Percentiles rank a stretch among this genome's conserved stretches.
phyloP scores from a whole-genome alignment of 2,113 vertebrate genomes.

The Oxyruncus cristatus region DNA sequence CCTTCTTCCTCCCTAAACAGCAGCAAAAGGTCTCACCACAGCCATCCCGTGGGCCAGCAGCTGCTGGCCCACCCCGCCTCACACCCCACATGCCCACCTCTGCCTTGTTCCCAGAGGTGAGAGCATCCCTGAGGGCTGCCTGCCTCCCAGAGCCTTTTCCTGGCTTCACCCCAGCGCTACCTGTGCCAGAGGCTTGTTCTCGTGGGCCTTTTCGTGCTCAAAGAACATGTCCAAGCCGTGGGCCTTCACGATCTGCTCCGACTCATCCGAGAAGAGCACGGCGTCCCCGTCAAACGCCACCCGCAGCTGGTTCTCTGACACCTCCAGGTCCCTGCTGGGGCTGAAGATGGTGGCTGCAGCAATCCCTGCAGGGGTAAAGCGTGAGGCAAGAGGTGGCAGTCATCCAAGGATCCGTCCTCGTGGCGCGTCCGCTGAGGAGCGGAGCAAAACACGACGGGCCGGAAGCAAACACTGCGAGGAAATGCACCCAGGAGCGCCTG shows the following conservation, averaged over 20 bases:
- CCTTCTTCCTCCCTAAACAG: accelerated
- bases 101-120: accelerated
- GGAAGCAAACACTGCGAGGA: neutral
- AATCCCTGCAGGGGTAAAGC: slow-evolving; percentile 76
- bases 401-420: neutral
- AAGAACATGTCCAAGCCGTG: slow-evolving; percentile 94
- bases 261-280: slow-evolving; percentile 94
- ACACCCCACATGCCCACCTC: accelerated
- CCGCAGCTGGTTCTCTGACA: slow-evolving; percentile 87
- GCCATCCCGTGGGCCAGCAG: accelerated
- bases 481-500: neutral
- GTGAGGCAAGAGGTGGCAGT: neutral
- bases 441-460: neutral
- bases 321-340: slow-evolving; percentile 79
- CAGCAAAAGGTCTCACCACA: neutral
- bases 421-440: accelerated
- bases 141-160: neutral
- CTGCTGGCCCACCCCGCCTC: neutral
- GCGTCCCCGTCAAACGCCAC: slow-evolving; percentile 95
- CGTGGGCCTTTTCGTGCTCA: slow-evolving; percentile 88
- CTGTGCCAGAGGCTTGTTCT: slow-evolving; percentile 93
- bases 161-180: slow-evolving; percentile 59
- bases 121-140: neutral
- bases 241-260: slow-evolving; percentile 91
- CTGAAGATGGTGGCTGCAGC: slow-evolving; percentile 95